Evolutionary conservation across 2,888 invertebrate genomes (phyloP).

Genomic region (Syrista parreyssii): DNA sequence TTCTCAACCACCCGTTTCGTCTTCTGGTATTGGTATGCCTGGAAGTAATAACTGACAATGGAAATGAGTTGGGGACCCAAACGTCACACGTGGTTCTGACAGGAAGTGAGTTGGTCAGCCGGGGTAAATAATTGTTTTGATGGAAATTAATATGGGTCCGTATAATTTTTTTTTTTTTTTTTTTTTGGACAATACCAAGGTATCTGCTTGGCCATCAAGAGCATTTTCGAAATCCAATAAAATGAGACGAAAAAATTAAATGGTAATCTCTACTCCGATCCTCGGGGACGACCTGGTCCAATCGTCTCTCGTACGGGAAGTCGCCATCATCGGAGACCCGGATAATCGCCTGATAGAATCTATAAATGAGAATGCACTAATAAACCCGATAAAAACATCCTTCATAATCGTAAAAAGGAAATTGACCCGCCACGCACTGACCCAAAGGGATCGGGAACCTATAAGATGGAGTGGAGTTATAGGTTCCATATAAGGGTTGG

Average conservation of each 20-base stretch:
- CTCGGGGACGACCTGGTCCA: background rate
- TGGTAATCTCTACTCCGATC: background rate
- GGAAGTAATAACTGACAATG: background rate
- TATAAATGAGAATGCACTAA: slow-evolving; percentile 14
- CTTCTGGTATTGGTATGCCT: background rate
- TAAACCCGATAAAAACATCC: slow-evolving; percentile 12
- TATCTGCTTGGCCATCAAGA: background rate
- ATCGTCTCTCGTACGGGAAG: background rate
- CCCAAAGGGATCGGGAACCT: background rate
- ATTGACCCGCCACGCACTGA: background rate
- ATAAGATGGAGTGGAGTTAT: background rate
- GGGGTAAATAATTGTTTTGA: background rate
- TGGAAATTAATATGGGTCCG: background rate
- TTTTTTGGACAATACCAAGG: background rate
- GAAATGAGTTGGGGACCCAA: background rate
- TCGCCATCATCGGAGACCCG: background rate
- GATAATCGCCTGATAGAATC: background rate
- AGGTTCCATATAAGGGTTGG: background rate
- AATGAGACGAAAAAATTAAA: background rate
- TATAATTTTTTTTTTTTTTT: background rate
- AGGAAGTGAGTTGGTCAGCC: background rate
- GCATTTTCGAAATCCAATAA: background rate
- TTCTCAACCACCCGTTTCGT: background rate
- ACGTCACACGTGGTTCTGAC: background rate
- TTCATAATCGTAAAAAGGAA: slow-evolving; percentile 15